Conservation (phyloP, 2,113 vertebrate genomes). For the Corythornis cristatus region DNA sequence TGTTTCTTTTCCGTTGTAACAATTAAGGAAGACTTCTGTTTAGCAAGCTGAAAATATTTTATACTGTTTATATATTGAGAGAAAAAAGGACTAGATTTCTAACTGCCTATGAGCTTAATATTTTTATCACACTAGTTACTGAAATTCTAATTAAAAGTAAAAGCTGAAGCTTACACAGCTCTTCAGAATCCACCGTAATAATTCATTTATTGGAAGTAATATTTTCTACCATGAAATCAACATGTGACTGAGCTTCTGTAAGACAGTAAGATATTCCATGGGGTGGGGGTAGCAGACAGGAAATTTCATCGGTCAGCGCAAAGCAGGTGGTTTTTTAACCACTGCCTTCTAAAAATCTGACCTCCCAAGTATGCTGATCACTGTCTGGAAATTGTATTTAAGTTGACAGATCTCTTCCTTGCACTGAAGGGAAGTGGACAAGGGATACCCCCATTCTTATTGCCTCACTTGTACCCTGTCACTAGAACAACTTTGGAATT, state of each 20-base stretch:
- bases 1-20: background rate
- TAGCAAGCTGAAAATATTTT: background rate
- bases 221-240: background rate
- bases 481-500: background rate
- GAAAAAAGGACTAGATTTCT: background rate
- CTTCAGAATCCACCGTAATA: background rate
- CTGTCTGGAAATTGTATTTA: background rate
- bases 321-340: background rate
- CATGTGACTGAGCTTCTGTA: background rate
- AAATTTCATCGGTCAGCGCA: background rate
- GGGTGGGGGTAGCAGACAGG: rapidly evolving
- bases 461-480: background rate
- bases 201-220: background rate
- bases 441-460: background rate
- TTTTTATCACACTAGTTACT: background rate
- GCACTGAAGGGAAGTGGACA: rapidly evolving
- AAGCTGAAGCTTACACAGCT: background rate
- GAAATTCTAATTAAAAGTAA: background rate
- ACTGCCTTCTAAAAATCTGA: background rate
- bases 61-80: background rate
- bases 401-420: background rate
- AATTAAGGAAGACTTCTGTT: background rate
- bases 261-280: background rate
- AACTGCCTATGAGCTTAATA: background rate
- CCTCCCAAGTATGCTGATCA: background rate